Evolutionary conservation across 2,797 vertebrate genomes (phyloP).

Genomic region (Notolepis coatsorum): DNA sequence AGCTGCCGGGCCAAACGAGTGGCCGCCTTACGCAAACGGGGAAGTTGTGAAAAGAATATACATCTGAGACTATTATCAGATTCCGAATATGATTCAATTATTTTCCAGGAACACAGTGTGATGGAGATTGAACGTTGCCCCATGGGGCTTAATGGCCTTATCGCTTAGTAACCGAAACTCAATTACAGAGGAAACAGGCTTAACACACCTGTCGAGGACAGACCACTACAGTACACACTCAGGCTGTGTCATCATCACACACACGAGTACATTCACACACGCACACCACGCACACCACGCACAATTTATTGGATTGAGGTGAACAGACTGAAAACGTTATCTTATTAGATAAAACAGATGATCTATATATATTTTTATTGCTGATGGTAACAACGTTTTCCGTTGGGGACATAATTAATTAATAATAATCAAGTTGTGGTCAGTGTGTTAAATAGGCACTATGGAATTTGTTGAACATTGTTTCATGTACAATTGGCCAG

Average conservation of each 20-base stretch:
- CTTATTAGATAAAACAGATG: too few species aligned
- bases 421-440: too few species aligned
- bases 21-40: conserved; percentile 36
- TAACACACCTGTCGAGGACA: conserved; percentile 25
- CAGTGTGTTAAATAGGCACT: too few species aligned
- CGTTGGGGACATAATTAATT: too few species aligned
- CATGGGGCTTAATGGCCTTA: conserved; percentile 42
- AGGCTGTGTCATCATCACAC: conserved; percentile 3
- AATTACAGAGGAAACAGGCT: conserved; percentile 38
- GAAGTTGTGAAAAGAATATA: conserved; percentile 34
- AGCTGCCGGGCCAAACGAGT: neutral
- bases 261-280: neutral
- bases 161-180: conserved; percentile 50
- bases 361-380: too few species aligned
- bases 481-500: too few species aligned
- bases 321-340: too few species aligned
- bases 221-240: too few species aligned
- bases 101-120: conserved; percentile 29
- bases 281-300: neutral
- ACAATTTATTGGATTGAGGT: too few species aligned
- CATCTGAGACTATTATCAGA: conserved; percentile 47
- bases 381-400: too few species aligned
- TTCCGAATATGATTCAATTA: conserved; percentile 45
- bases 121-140: conserved; percentile 22
- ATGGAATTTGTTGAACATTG: too few species aligned